Percentiles rank a stretch among this genome's conserved stretches.
These are phyloP conservation scores for Pyrgus malvae DNA, from an alignment of 2,888 invertebrate genomes.

Conservation along the genomic window DNA sequence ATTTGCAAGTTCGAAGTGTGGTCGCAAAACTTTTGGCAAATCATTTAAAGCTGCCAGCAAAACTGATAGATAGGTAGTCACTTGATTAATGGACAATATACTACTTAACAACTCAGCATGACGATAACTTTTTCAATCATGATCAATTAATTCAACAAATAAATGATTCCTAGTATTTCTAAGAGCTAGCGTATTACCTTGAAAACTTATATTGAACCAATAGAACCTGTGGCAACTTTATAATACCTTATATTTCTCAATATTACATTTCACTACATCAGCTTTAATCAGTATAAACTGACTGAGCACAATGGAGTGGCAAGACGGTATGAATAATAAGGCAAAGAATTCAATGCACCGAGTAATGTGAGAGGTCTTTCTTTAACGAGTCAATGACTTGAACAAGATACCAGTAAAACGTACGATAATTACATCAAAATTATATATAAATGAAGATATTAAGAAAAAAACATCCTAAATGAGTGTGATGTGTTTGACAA, in stretches of 20 bases:
- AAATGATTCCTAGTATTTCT: too few species aligned
- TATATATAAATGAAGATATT: background rate
- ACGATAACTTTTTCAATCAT: too few species aligned
- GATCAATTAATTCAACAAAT: too few species aligned
- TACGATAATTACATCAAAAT: background rate
- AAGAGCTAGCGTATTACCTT: too few species aligned
- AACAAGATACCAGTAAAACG: background rate
- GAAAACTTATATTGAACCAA: background rate
- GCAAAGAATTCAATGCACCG: constrained; percentile 25
- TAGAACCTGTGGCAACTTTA: background rate
- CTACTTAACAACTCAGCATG: too few species aligned
- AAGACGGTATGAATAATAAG: constrained; percentile 25
- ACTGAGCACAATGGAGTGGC: constrained; percentile 18
- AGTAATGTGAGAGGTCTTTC: constrained; percentile 24
- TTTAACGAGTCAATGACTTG: constrained; percentile 17
- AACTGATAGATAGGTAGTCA: too few species aligned
- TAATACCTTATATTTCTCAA: background rate
- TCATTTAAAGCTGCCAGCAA: too few species aligned
- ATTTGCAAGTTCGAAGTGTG: too few species aligned
- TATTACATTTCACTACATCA: constrained; percentile 6
- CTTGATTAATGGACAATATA: too few species aligned
- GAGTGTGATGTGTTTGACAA: too few species aligned
- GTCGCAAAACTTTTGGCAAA: too few species aligned
- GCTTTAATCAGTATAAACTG: constrained; percentile 9
- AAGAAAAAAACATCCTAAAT: too few species aligned